Evolutionary conservation across 2,797 vertebrate genomes (phyloP).

Genomic region (Brachyalestes nurse): DNA sequence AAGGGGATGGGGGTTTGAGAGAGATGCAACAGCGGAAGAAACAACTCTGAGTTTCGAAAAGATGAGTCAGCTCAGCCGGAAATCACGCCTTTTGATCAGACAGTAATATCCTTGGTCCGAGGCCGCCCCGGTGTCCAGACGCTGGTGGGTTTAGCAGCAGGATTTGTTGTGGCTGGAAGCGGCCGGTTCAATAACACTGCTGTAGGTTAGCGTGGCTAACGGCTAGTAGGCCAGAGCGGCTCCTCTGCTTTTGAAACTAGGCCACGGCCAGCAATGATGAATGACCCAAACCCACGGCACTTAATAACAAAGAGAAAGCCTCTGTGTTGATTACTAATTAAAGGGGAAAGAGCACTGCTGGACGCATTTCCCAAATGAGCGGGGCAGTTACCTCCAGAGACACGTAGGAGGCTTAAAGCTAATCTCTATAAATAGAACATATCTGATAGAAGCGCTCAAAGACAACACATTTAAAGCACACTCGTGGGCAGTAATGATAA

Average conservation of each 20-base stretch:
- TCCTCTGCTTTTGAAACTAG: constrained; percentile 17
- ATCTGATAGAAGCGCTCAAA: neutral
- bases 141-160: constrained; percentile 23
- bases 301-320: constrained; percentile 33
- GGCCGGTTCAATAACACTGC: constrained; percentile 24
- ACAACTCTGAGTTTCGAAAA: neutral
- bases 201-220: constrained; percentile 18
- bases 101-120: neutral
- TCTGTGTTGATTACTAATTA: constrained; percentile 38
- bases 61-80: too few relatives aligned
- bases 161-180: constrained; percentile 1
- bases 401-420: neutral
- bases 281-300: constrained; percentile 24
- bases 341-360: constrained; percentile 17
- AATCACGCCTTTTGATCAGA: neutral
- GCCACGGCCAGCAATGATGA: constrained; percentile 22
- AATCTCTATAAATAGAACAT: constrained; percentile 26
- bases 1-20: too few relatives aligned
- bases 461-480: neutral
- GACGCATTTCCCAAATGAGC: constrained; percentile 20
- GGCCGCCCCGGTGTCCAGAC: neutral
- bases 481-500: neutral
- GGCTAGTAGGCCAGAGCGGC: neutral
- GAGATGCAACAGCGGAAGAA: neutral
- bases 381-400: neutral